Evolutionary conservation across 2,113 vertebrate species (phyloP).

Genomic region (Pagrus major): DNA sequence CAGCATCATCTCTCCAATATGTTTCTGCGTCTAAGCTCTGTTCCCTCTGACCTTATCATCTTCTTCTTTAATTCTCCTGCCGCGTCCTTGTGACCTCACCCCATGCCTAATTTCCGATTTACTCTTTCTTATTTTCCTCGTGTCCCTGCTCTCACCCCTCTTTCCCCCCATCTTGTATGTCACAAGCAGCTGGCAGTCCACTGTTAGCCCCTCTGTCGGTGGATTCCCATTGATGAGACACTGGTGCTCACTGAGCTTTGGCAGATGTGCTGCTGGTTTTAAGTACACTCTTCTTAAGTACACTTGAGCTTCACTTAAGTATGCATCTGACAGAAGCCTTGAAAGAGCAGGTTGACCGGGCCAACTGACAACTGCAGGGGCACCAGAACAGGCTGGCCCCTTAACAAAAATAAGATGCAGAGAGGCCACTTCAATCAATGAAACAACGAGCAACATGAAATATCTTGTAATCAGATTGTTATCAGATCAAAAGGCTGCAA

Average conservation of each 20-base stretch:
- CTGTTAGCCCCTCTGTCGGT: neutral
- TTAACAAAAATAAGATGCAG: neutral
- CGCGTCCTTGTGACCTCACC: neutral
- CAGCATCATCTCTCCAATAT: slow-evolving; percentile 51
- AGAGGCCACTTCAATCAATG: slow-evolving; percentile 19
- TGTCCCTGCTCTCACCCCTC: neutral
- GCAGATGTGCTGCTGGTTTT: slow-evolving; percentile 58
- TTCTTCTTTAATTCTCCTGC: slow-evolving; percentile 24
- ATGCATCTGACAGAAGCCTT: slow-evolving; percentile 43
- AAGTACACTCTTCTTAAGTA: slow-evolving; percentile 51
- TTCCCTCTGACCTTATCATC: slow-evolving; percentile 25
- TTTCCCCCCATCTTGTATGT: neutral
- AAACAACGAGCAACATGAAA: slow-evolving; percentile 21
- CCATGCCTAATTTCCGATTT: neutral
- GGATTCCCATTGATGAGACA: slow-evolving; percentile 44
- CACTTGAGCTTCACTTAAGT: slow-evolving; percentile 46
- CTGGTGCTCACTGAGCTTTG: slow-evolving; percentile 2
- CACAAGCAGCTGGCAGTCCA: slow-evolving; percentile 41
- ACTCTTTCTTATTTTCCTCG: neutral
- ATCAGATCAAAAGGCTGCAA: neutral
- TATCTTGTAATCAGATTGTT: slow-evolving; percentile 25
- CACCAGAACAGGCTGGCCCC: slow-evolving; percentile 8
- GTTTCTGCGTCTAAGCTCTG: slow-evolving; percentile 40
- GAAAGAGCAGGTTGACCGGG: slow-evolving; percentile 32
- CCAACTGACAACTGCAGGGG: slow-evolving; percentile 18